Evolutionary conservation across 92 coral and sea anemone genomes (phyloP), one percentile per base, ranked within the genome.

Genomic region (Diadumene lineata): DNA sequence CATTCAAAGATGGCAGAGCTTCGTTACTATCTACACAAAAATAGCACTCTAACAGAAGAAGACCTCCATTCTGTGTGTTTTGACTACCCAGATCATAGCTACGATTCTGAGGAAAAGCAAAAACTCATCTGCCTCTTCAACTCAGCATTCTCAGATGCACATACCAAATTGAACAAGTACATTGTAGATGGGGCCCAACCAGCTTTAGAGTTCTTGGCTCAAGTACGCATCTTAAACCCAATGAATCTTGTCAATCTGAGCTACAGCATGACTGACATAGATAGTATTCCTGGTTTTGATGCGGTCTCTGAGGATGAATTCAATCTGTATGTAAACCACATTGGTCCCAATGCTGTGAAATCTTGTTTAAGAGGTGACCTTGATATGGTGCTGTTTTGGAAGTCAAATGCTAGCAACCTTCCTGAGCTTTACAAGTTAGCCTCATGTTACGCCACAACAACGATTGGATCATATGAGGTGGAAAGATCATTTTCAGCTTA

Each of bases 401-500:
- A 81, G 81, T 64, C 87, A 16, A 67, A 76, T 56, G 62, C 72
- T 38, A 46, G 50, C 3, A 13, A 21, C 10, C 83, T 79, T 25
- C 89, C 82, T 7, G 73, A 73, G 34, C 75, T 82, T 18, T 87
- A 73, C 79, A 78, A 77, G 79, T 24, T 87, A 23, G 88, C 92
- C 25, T 87, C 88, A 17, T 73, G 85, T 56, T 87, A 87, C 70
- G 72, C 81, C 53, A 82, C 80, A 33, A 31, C 92, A 11, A 78
- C 92, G 7, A 60, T 78, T 31, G 81, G 78, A 18, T 87, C 88
- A 7, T 87, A 62, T 78, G 82, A 82, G 28, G 88, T 69, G 0
- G 88, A 87, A 48, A 56, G 88, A 24, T 77, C 85, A 0, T 87
- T 83, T 46, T 87, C 92, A n/a, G 68, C 85, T 31, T 87, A 83